A percentile compares a stretch with the other conserved stretches of the same genome.
These are phyloP conservation scores for Malurus splendens DNA, from an alignment of 2,797 vertebrate genomes.

Conservation along the genomic window DNA sequence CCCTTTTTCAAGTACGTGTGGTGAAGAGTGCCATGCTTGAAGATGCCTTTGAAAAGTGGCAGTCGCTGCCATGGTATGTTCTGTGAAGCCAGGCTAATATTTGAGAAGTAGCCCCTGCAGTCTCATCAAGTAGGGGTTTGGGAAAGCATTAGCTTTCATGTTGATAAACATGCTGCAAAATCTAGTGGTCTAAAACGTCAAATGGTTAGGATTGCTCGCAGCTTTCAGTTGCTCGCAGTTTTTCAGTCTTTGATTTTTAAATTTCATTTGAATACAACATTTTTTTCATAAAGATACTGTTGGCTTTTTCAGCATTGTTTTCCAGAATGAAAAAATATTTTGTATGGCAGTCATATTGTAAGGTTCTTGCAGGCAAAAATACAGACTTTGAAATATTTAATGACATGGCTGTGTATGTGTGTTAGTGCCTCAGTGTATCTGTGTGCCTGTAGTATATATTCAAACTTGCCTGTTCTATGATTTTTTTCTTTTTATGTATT, in stretches of 20 bases:
- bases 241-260: not conserved
- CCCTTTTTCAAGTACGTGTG: not conserved
- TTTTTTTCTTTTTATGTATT: not conserved
- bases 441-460: not conserved
- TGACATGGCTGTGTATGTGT: not conserved
- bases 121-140: no score
- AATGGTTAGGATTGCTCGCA: not conserved
- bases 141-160: not conserved
- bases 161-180: rapidly evolving
- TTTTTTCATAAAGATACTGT: not conserved
- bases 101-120: not conserved
- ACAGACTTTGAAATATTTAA: not conserved
- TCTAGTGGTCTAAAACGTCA: not conserved
- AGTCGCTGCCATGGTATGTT: rapidly evolving
- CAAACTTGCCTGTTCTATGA: not conserved
- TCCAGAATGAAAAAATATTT: not conserved
- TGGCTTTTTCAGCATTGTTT: not conserved
- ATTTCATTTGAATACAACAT: not conserved
- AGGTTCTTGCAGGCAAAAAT: not conserved
- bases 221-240: not conserved
- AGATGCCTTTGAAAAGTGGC: rapidly evolving
- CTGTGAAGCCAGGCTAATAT: not conserved
- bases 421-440: not conserved
- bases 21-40: not conserved
- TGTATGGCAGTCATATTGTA: not conserved